Base-by-base conservation (phyloP, 2,797 vertebrate genomes). In the Mormyrops boulengeri region DNA sequence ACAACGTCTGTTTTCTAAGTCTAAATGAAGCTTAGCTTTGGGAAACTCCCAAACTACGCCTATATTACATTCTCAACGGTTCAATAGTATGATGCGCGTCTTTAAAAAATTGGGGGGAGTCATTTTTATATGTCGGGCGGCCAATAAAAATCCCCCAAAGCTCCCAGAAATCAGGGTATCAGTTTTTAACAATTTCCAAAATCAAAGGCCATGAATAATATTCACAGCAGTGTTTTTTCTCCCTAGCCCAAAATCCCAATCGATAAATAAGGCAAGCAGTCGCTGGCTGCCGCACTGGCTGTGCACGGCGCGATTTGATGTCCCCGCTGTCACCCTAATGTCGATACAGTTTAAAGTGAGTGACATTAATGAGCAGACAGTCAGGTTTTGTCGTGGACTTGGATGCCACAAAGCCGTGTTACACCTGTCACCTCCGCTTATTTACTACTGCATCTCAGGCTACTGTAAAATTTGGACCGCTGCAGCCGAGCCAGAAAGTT, bases 351-450 rank as follows among this genome's bases (percentile, higher is more conserved):
- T 82, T 82, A 47, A 82, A 82, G 85, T 86, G 85, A 34, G 47
- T 86, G 85, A 55, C 85, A 53, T 86, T 53, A 86, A 53, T 86
- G 50, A 53, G 85, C 26, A 53, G 85, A 86, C 49, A 30, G 52
- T 53, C 26, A 55, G 52, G 26, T 34, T 34, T 55, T 86, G 49
- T 86, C 52, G 34, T 17, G 41, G 17, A 55, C 50, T 86, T 26
- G 12, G 26, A 30, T 34, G 85, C 50, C 50, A 34, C 85, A 55
- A 53, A 55, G 26, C 49, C 2, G 47, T 34, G n/a, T 34, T 11
- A 5, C 52, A 55, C 30, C 85, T 86, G 49, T 34, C 85, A 53
- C 47, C 85, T 55, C 49, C 49, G 5, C 47, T 85, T 53, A 86
- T 86, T 34, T 86, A 55, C 49, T 86, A 55, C 22, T 55, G 85